Conservation (phyloP, 1,140 invertebrate species). For the Drosophila melanogaster region Release_6_plus_ISO1_MT NC_004354.4:9519501-9520000, state of each 20-base stretch:
- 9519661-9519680: too few relatives aligned
- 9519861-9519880: slow-evolving; percentile 18
- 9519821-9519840: slow-evolving; percentile 16
- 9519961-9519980: slow-evolving; percentile 9
- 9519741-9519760: too few relatives aligned
- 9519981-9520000: neutral
- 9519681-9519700: too few relatives aligned
- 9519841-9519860: neutral
- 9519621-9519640: neutral
- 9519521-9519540: slow-evolving; percentile 1
- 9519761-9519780: neutral
- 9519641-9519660: neutral
- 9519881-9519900: slow-evolving; percentile 5
- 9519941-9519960: slow-evolving; percentile 39
- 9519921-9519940: slow-evolving; percentile 31
- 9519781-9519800: neutral
- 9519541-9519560: slow-evolving; percentile 15
- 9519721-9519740: too few relatives aligned
- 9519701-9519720: neutral
- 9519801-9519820: neutral
- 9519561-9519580: neutral
- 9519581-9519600: neutral
- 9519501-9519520: neutral
- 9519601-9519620: neutral
- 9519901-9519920: slow-evolving; percentile 44